A percentile compares a stretch with the other conserved stretches of the same genome.
phyloP scores from a whole-genome alignment of 92 coral and sea anemone genomes.

The Paramuricea clavata region DNA sequence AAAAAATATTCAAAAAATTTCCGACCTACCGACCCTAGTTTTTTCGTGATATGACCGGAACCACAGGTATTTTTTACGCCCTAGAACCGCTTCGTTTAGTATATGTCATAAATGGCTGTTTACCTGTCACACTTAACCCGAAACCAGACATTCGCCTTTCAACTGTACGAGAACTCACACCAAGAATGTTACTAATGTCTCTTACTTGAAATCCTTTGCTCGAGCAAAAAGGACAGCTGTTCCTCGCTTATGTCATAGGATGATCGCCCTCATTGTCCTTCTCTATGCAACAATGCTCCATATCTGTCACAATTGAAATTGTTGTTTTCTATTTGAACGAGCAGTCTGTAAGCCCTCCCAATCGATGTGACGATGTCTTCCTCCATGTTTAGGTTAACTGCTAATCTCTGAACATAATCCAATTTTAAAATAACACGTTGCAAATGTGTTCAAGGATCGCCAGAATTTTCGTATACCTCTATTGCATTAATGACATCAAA shows the following conservation, averaged over 20 bases:
- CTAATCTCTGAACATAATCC: too few relatives aligned
- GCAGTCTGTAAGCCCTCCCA: background rate
- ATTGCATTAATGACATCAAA: too few relatives aligned
- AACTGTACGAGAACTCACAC: conserved; percentile 16
- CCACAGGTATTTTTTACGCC: too few relatives aligned
- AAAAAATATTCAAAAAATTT: too few relatives aligned
- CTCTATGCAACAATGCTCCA: background rate
- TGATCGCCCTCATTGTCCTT: background rate
- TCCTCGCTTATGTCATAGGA: conserved; percentile 6
- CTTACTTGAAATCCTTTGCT: conserved; percentile 1
- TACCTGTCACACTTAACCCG: conserved; percentile 9
- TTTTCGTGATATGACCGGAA: too few relatives aligned
- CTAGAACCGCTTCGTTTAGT: too few relatives aligned
- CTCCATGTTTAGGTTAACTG: background rate
- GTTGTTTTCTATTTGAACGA: background rate
- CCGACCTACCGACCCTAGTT: too few relatives aligned
- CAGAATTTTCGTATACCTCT: too few relatives aligned
- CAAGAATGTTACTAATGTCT: background rate
- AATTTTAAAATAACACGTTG: too few relatives aligned
- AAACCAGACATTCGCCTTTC: conserved; percentile 1
- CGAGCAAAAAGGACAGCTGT: conserved; percentile 1
- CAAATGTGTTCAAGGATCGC: too few relatives aligned
- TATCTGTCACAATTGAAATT: background rate
- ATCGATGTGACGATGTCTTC: background rate
- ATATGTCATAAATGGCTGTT: too few relatives aligned